These are phyloP conservation scores for Macropus fuliginosus DNA, from an alignment of 2,797 vertebrate genomes.

Conservation along the genomic window DNA sequence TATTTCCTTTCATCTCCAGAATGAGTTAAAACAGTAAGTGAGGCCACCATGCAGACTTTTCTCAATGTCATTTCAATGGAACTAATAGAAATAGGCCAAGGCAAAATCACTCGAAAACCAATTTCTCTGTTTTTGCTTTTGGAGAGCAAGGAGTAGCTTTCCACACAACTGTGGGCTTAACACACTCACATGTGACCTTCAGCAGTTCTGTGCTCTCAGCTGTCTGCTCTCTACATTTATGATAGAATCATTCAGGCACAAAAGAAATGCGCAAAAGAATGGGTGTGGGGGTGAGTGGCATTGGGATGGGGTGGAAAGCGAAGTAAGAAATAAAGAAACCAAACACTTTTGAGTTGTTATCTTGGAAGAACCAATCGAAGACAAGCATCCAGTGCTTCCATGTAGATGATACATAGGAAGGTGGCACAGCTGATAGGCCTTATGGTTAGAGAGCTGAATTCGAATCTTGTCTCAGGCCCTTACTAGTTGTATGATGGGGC, in stretches of 20 bases:
- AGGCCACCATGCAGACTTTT: neutral
- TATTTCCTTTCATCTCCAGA: slow-evolving; percentile 39
- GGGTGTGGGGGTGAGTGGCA: neutral
- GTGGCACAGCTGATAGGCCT: neutral
- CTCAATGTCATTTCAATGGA: neutral
- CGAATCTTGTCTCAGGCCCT: neutral
- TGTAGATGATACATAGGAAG: neutral
- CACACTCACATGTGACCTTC: neutral
- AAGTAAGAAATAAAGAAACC: neutral
- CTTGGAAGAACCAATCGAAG: neutral
- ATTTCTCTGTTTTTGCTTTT: slow-evolving; percentile 23
- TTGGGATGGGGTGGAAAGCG: neutral
- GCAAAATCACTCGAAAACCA: slow-evolving; percentile 47
- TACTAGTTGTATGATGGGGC: neutral
- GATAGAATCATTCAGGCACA: slow-evolving; percentile 49
- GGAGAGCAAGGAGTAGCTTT: neutral
- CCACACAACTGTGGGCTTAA: neutral
- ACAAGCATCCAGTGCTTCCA: neutral
- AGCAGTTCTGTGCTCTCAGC: neutral
- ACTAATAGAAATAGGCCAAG: slow-evolving; percentile 21
- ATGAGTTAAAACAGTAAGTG: slow-evolving; percentile 36
- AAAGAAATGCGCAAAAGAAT: neutral
- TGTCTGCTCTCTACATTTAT: neutral
- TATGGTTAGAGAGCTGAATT: neutral
- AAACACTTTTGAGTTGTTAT: neutral